phyloP scores from a whole-genome alignment of 2,113 vertebrate species.

The Amia ocellicauda region DNA sequence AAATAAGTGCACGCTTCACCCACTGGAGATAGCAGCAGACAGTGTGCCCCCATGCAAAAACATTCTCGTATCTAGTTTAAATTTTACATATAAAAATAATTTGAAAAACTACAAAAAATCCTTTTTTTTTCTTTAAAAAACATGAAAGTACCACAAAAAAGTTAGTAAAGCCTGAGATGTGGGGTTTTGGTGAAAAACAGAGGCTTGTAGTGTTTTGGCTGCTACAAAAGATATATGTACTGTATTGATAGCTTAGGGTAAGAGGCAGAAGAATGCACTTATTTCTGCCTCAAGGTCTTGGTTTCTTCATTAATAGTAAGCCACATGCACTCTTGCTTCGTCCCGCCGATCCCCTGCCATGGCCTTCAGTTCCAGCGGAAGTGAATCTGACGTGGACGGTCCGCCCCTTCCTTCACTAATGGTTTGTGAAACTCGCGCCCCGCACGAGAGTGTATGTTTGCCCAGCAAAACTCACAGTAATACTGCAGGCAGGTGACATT shows the following conservation, averaged over 20 bases:
- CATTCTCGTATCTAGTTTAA: conserved; percentile 93
- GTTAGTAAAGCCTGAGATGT: conserved; percentile 96
- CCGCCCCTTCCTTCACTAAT: conserved; percentile 96
- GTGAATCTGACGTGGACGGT: conserved; percentile 96
- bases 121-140: conserved; percentile 83
- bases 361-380: conserved; percentile 93
- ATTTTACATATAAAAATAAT: conserved; percentile 99
- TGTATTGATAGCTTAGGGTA: conserved; percentile 85
- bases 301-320: conserved; percentile 71
- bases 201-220: conserved; percentile 97
- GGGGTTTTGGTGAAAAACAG: conserved; percentile 95
- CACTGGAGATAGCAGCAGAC: conserved; percentile 85
- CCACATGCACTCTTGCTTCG: conserved; percentile 76
- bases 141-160: conserved; percentile 98
- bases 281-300: conserved; percentile 73
- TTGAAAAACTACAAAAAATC: conserved; percentile 94
- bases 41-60: conserved; percentile 89
- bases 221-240: conserved; percentile 95
- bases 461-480: conserved; percentile 99
- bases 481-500: conserved; percentile 99
- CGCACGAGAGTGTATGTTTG: conserved; percentile 96
- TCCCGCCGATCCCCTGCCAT: conserved; percentile 54
- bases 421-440: conserved; percentile 98
- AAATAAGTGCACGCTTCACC: conserved; percentile 91
- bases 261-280: conserved; percentile 83